Evolutionary conservation across 2,888 invertebrate species (phyloP), one percentile per base, ranked within the genome.

Genomic region (Octodonta nipae): DNA sequence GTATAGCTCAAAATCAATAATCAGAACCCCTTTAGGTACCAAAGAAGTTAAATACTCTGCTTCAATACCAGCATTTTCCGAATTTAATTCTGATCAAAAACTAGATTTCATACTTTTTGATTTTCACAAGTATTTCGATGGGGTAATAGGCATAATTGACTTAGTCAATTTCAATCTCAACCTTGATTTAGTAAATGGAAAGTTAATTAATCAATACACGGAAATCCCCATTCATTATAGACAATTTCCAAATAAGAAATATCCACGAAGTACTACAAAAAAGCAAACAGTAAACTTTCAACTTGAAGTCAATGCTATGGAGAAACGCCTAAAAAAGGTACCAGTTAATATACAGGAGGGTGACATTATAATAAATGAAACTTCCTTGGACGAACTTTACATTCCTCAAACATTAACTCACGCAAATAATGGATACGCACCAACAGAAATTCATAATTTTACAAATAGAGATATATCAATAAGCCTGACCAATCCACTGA

Each of bases 121-220:
- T n/a, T n/a, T n/a, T n/a, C n/a, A n/a, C n/a, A n/a, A n/a, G n/a
- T n/a, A n/a, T 30, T 40, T 35, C 13, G 40, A 40, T 11, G 35
- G 34, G 17, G 37, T 40, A 12, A 22, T 40, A 22, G 37, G 40
- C 10, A 28, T 40, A 15, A 28, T 24, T 25, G 37, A 37, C 10
- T 11, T 40, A 14, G n/a, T 8, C 15, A 32, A 30, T 13, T 11
- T 36, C 11, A 28, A 33, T 4, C 8, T 37, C 14, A 26, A 33
- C 15, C 6, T 33, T 6, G 22, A 28, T 17, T 20, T 27, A 11
- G n/a, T 11, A 7, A 17, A 20, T 10, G 28, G 28, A 28, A 22
- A 15, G 1, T 14, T 28, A 22, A 17, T 13, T 13, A 22, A 28
- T 10, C 15, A 27, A 15, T 6, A 33, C 10, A 28, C 24, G n/a